Evolutionary conservation across 2,888 invertebrate genomes (phyloP), one percentile per base, ranked within the genome.

Genomic region (Sarcophaga variegata): DNA sequence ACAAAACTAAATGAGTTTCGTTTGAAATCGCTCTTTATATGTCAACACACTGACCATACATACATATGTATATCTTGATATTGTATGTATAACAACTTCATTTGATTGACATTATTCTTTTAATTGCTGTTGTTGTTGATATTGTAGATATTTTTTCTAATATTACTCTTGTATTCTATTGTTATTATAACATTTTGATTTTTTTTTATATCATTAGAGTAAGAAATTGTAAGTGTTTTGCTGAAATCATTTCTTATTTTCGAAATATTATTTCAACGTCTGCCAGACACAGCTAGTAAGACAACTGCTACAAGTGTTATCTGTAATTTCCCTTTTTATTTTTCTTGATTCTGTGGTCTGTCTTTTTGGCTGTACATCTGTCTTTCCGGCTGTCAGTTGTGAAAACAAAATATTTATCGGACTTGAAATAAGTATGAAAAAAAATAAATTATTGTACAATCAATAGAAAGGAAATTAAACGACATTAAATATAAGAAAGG

Each of bases 61-160:
- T 22, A 22, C 22, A 22, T 22, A 22, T 20, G 20, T 20, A 20
- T 59, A 59, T 62, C 6, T 62, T 66, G n/a, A 3, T 54, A 17
- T 54, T 54, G 20, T 54, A 63, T 4, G 62, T 54, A 37, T 17
- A 66, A 37, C 37, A 72, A 64, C 54, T 11, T 60, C 8, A 66
- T 66, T 47, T 74, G 60, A 59, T 67, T 66, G 67, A 72, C 81
- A 66, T 49, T 27, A 14, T 54, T 54, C 12, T 17, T 54, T 14
- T 54, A 54, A 22, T 62, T 62, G 10, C 20, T 17, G 20, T 62
- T 81, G 60, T 74, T 72, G 20, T 72, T 67, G 67, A 74, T 74
- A 62, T 74, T 67, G 12, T 14, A 47, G 25, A 54, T 6, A 5
- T 67, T 20, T 47, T 47, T 74, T 62, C 45, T 20, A 6, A 1